Base-by-base conservation (phyloP, 2,113 vertebrate species). In the Atherinomorus stipes region DNA sequence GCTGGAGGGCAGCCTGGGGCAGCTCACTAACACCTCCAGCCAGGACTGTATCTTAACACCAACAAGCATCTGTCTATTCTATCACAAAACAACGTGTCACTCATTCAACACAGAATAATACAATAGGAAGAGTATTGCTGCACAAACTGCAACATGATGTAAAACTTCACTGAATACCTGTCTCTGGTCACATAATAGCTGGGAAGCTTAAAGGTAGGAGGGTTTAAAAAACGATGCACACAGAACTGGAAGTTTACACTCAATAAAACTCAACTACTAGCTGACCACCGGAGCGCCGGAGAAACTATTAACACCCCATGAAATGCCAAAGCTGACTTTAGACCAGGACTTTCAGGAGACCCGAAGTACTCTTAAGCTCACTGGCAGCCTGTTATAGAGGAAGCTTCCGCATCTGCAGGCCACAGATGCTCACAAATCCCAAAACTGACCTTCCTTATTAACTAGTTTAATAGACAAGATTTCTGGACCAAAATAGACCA, bases 11-110 rank as follows among this genome's bases (percentile, higher is more conserved):
- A 87, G 89, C 89, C 89, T 75, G 85, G 82, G 89, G 90, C 86
- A 6, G 63, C 85, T 90, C 86, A 90, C 85, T 73, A 89, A 90
- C 89, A 92, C 90, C 89, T 86, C 84, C 7, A 87, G 81, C 79
- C 54, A 80, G 74, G 75, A 82, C 83, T 86, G 61, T 81, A 86
- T 85, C 85, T 89, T 90, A 92, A 91, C 86, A 91, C 84, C 87
- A 90, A 90, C 89, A 91, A 91, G 83, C 87, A 92, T 89, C 80
- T 91, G 88, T 89, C 88, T 77, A 77, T 76, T 88, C 81, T 59
- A 86, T 91, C 85, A 83, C 63, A 71, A 71, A 89, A 81, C 86
- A 73, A 89, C 74, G 70, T 77, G 87, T 80, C 85, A 88, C 53
- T 85, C 84, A 86, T 71, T 85, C 84, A 70, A 54, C 71, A 52